Evolutionary conservation across 2,113 vertebrate species (phyloP), one percentile per base, ranked within the genome.

Genomic region (Notarius quadriscutis): DNA sequence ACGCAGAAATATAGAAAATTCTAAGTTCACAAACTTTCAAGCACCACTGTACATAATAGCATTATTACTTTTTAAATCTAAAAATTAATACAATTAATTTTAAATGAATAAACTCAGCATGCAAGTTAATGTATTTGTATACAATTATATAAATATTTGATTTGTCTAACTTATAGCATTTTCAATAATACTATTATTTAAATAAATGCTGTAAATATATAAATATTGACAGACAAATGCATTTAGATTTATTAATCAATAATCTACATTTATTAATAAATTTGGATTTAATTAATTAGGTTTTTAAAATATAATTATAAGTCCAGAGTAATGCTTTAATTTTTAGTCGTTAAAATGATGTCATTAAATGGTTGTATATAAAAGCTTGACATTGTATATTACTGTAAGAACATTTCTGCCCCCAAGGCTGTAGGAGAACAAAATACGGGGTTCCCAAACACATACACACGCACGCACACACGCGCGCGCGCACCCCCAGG

Each of bases 401-500:
- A 27, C 51, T 83, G 41, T 83, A 51, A 67, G 12, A 67, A 53
- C 22, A 15, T 7, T 9, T 4, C 55, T 8, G 3, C n/a, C 14
- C 53, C 78, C 48, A n/a, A 78, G 11, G 51, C 60, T 79, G 57
- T 34, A 87, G 22, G 15, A 30, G 53, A 60, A 48, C 34, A 87
- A 65, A 71, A 74, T 22, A 50, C 74, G 20, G 41, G n/a, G 53
- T 48, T 63, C 50, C 71, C 65, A 72, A 63, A 78, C 58, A 86
- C 50, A 88, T 48, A 87, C 18, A 51, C 60, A 91, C 89, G 55
- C 30, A 30, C n/a, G n/a, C 30, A 34, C 1, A 1, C 30, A 34
- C 1, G 34, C 34, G 87, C 55, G 84, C 18, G 34, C 60, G 90
- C 89, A 79, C 91, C 93, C 93, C 91, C 90, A 87, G 84, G 93